Conservation (phyloP, 1,140 invertebrate species). For the Hyles vespertilio region DNA sequence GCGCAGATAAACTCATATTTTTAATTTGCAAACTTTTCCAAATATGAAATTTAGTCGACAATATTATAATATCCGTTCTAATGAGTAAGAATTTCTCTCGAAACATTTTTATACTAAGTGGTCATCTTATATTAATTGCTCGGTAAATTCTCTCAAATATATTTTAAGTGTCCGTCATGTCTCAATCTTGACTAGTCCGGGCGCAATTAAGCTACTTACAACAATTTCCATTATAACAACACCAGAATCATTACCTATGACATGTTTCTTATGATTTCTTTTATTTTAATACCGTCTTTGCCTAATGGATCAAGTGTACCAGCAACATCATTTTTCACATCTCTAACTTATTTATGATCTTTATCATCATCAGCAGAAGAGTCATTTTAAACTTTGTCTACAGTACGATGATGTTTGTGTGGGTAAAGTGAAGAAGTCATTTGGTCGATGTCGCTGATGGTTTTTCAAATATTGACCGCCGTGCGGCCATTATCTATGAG, state of each 20-base stretch:
- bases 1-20: too few species aligned
- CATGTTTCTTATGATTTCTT: slow-evolving; percentile 31
- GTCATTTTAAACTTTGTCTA: slow-evolving; percentile 16
- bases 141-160: too few species aligned
- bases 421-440: slow-evolving; percentile 57
- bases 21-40: too few species aligned
- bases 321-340: slow-evolving; percentile 7
- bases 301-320: slow-evolving; percentile 40
- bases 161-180: slow-evolving; percentile 1
- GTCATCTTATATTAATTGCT: background rate
- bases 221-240: slow-evolving; percentile 10
- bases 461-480: slow-evolving; percentile 69
- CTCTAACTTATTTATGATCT: slow-evolving; percentile 8
- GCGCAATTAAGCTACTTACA: slow-evolving; percentile 1
- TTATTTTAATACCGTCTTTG: slow-evolving; percentile 38
- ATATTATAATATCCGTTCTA: too few species aligned
- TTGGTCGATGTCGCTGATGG: slow-evolving; percentile 47
- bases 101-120: too few species aligned
- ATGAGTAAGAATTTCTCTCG: too few species aligned
- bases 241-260: slow-evolving; percentile 17
- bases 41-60: too few species aligned
- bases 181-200: background rate
- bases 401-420: slow-evolving; percentile 21
- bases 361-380: slow-evolving; percentile 7
- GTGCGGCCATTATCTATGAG: slow-evolving; percentile 50